Conservation (phyloP, 2,797 vertebrate genomes). For the Lagorchestes hirsutus region DNA sequence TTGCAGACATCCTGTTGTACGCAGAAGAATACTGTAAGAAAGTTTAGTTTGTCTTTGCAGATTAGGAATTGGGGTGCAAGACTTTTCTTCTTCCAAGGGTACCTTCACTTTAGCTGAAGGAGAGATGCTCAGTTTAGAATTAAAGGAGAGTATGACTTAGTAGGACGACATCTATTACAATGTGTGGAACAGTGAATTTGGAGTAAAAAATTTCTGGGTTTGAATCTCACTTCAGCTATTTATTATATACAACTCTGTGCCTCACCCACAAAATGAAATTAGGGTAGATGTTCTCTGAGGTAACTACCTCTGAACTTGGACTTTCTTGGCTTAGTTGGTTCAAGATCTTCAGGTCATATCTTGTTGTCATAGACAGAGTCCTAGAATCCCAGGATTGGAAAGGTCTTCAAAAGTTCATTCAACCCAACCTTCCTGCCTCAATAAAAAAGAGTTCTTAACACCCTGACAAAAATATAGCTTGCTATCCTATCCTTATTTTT, state of each 20-base stretch:
- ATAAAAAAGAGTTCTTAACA: not conserved
- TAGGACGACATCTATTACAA: not conserved
- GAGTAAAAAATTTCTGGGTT: not conserved
- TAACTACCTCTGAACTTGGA: not conserved
- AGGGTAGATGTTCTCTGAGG: not conserved
- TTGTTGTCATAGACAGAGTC: not conserved
- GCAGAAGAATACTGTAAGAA: not conserved
- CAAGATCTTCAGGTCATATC: not conserved
- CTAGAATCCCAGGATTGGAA: not conserved
- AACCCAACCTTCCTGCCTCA: not conserved
- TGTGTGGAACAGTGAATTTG: not conserved
- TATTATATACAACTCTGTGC: not conserved
- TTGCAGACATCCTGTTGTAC: not conserved
- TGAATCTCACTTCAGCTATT: not conserved
- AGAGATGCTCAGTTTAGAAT: not conserved
- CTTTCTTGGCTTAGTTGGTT: not conserved
- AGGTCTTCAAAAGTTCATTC: not conserved
- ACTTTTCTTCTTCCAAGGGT: slow-evolving; percentile 48
- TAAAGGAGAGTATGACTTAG: not conserved
- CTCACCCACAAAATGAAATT: not conserved
- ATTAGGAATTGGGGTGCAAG: slow-evolving; percentile 28
- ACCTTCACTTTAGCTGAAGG: slow-evolving; percentile 15
- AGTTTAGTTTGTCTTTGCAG: not conserved
- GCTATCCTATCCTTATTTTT: not conserved
- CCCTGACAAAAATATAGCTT: not conserved